Base-by-base conservation (phyloP, 1,140 invertebrate genomes). In the Calephelis nemesis region DNA sequence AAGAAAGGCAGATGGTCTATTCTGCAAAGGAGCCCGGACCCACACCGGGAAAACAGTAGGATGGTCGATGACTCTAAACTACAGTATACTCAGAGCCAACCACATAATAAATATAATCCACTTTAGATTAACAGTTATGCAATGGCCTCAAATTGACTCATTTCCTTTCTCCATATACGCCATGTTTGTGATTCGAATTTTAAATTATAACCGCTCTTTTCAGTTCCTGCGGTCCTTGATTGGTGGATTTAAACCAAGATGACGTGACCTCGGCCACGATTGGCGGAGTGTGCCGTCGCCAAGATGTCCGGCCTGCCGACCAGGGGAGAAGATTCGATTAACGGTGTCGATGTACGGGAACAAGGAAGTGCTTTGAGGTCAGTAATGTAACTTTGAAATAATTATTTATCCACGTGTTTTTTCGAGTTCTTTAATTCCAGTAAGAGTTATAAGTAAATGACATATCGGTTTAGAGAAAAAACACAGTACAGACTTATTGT, bases 271-370 rank as follows among this genome's bases (percentile, higher is more conserved):
- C 52, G 50, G 48, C 60, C 40, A 68, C 70, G 70, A 85, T 85
- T 85, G 82, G 84, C 68, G 65, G 76, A 68, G 67, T 54, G 73
- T 54, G 63, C 68, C 65, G 71, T 75, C 71, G 63, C 62, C 73
- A 86, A 83, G 67, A 92, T 93, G 92, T 92, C 92, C 62, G 90
- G 91, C 12, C 68, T 92, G 78, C 88, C 86, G 70, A 74, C 82
- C 30, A 84, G 86, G 66, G 78, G 69, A 48, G 88, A 88, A 60
- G 85, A 90, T 50, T 72, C 79, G 65, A 87, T 88, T 70, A 90
- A 90, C 72, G 90, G 90, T 47, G 87, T 91, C 62, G 89, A 91
- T 64, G 89, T 91, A 47, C 77, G 89, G 69, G 89, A 91, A 70
- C 87, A 89, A 72, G 89, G 89, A 65, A 90, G 79, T 67, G 87